Evolutionary conservation across 2,113 vertebrate genomes (phyloP), one percentile per base, ranked within the genome.

Genomic region (Helogale parvula): DNA sequence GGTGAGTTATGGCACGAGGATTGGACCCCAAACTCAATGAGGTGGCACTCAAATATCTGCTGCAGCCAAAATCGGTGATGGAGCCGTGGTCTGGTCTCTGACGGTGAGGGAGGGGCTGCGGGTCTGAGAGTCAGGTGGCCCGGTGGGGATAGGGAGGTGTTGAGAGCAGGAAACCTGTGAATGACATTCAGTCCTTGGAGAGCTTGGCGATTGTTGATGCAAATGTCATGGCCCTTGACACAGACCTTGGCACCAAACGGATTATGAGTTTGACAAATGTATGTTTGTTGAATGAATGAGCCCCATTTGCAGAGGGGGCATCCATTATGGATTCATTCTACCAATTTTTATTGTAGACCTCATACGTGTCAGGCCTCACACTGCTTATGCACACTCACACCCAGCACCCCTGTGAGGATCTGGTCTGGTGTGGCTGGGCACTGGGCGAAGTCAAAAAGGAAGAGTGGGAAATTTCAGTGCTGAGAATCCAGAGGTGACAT

Each of bases 221-320:
- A 41, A 76, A 45, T 82, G 29, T 80, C 38, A 38, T 7, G 47
- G 81, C 25, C n/a, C 52, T 83, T 72, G 29, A 63, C 25, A 52
- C 31, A 31, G 77, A 83, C 80, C 35, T 94, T 86, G 66, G 68
- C 23, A 84, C 90, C 38, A 25, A 76, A 33, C 63, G 87, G 57
- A 69, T 85, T 88, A 77, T 52, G 45, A 29, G 71, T 50, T 80
- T 54, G 89, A 74, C 69, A 88, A 69, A 65, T 90, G 74, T 60
- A 86, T 92, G 47, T 63, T 85, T 80, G 93, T 47, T 93, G 94
- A 66, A 83, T 83, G 66, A 96, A 74, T 66, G 80, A 96, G 54
- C 80, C 63, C 57, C 50, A 33, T 71, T 52, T 41, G 77, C 65
- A 80, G 31, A 68, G n/a, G 60, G 80, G 21, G 45, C 65, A 82